A percentile compares a stretch with the other conserved stretches of the same genome.
These are phyloP conservation scores for Orius insidiosus DNA, from an alignment of 1,140 invertebrate species.

Conservation along the genomic window DNA sequence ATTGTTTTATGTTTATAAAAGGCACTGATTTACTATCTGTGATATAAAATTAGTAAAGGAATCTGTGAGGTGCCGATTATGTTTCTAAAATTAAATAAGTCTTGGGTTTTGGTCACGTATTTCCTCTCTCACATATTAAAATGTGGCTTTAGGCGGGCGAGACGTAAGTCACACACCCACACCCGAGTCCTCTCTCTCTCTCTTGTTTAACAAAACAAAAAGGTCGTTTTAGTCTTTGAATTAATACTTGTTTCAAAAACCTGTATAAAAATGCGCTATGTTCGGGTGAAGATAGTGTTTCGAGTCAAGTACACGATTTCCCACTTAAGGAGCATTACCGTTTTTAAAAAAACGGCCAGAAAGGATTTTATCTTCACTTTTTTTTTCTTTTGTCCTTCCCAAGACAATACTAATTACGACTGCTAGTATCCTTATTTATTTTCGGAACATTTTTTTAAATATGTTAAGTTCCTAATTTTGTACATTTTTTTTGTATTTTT, in stretches of 20 bases:
- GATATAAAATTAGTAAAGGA: too few relatives aligned
- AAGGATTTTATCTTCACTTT: conserved; percentile 6
- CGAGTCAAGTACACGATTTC: conserved; percentile 4
- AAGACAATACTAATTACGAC: conserved; percentile 1
- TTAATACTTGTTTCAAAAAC: too few relatives aligned
- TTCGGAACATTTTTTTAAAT: neutral
- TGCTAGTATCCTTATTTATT: neutral
- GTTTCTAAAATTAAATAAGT: too few relatives aligned
- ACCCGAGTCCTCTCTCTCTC: neutral
- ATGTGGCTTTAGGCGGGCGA: neutral
- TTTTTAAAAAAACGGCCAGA: neutral
- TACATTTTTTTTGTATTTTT: neutral
- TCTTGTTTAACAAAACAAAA: neutral
- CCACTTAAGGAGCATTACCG: conserved; percentile 9
- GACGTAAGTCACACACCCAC: neutral
- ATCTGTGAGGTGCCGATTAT: too few relatives aligned
- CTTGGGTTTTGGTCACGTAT: neutral
- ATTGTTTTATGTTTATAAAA: neutral
- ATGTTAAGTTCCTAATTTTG: conserved; percentile 2
- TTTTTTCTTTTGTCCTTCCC: neutral
- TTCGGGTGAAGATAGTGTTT: conserved; percentile 2
- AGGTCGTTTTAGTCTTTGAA: too few relatives aligned
- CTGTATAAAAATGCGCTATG: neutral
- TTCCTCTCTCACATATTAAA: neutral
- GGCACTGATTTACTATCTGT: neutral